Conservation (phyloP, 2,113 vertebrate species). For the Dipodomys merriami region DNA sequence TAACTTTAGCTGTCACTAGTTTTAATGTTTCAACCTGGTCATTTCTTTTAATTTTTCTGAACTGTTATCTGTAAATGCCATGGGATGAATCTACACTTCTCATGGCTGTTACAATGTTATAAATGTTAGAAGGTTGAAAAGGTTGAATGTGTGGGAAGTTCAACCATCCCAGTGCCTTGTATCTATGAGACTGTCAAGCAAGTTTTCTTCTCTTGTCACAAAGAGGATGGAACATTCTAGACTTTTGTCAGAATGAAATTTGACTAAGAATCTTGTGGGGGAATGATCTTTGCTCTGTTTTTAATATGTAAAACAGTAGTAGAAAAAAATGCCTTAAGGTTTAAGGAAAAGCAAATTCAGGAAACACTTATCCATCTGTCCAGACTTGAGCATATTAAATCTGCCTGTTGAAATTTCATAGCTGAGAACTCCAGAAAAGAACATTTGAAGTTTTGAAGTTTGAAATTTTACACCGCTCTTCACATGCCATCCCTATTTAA, state of each 20-base stretch:
- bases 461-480: conserved; percentile 30
- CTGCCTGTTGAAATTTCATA: conserved; percentile 63
- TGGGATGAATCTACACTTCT: neutral
- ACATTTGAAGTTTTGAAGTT: conserved; percentile 21
- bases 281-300: neutral
- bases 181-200: neutral
- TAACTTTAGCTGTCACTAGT: neutral
- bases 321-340: neutral
- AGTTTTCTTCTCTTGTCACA: conserved; percentile 12
- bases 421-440: conserved; percentile 70
- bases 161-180: too few species aligned
- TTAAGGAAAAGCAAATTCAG: conserved; percentile 49
- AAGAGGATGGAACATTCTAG: neutral
- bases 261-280: conserved; percentile 12
- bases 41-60: neutral
- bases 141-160: neutral
- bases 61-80: neutral
- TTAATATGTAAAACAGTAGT: neutral
- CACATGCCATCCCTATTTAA: neutral
- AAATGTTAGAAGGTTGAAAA: neutral
- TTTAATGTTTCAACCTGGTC: neutral
- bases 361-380: conserved; percentile 39
- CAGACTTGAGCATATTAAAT: conserved; percentile 42
- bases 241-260: neutral
- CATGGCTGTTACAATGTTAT: neutral